Conservation (phyloP, 1,140 invertebrate species). For the Hyphantria cunea region DNA sequence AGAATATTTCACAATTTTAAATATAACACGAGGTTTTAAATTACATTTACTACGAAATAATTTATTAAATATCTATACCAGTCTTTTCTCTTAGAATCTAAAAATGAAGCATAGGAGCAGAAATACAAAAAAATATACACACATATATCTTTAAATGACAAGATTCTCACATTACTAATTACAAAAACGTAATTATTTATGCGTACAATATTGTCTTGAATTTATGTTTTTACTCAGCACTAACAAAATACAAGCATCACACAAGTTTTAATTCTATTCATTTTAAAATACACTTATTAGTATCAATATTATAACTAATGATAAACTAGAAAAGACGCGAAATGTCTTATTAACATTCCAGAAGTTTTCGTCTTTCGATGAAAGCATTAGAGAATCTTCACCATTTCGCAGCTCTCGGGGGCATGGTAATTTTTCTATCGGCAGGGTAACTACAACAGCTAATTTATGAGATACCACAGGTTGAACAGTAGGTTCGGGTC, state of each 20-base stretch:
- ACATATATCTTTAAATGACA: no score
- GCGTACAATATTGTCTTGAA: not conserved
- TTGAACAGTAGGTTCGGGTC: constrained; percentile 53
- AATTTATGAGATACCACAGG: constrained; percentile 50
- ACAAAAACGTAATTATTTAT: not conserved
- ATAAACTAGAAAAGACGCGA: constrained; percentile 44
- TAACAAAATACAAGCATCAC: constrained; percentile 13
- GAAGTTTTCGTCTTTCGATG: constrained; percentile 68
- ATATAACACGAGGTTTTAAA: constrained; percentile 12
- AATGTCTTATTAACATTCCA: constrained; percentile 56
- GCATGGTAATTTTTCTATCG: constrained; percentile 56
- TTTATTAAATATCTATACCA: constrained; percentile 67
- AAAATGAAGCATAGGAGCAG: constrained; percentile 37
- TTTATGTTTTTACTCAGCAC: constrained; percentile 6
- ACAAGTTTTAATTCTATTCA: not conserved
- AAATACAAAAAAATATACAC: constrained; percentile 8
- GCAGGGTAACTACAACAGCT: constrained; percentile 47
- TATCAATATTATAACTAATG: constrained; percentile 43
- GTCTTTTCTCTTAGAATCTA: constrained; percentile 58
- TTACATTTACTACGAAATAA: constrained; percentile 48
- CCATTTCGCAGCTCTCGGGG: constrained; percentile 55
- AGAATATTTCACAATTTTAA: constrained; percentile 3
- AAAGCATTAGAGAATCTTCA: constrained; percentile 73
- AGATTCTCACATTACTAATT: no score
- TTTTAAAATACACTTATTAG: constrained; percentile 18